phyloP scores from a whole-genome alignment of 2,888 invertebrate species.

The Autographa gamma region DNA sequence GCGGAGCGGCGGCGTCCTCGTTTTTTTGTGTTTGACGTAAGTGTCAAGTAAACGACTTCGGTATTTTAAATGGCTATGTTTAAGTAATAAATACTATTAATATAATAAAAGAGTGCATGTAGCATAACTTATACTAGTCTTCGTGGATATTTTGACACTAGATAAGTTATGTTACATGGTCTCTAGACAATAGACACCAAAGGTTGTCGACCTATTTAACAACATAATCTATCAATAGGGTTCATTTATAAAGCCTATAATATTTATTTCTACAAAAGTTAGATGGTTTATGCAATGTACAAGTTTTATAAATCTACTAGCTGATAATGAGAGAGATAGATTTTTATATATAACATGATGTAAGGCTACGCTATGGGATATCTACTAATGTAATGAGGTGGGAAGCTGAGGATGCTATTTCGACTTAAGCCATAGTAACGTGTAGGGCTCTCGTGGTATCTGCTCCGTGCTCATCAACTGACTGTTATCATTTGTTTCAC shows the following conservation, averaged over 20 bases:
- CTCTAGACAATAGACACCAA: background rate
- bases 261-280: conserved; percentile 10
- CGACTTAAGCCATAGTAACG: background rate
- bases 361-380: conserved; percentile 9
- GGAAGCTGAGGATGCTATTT: conserved; percentile 5
- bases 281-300: conserved; percentile 8
- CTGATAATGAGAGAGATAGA: conserved; percentile 22
- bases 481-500: conserved; percentile 7
- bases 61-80: background rate
- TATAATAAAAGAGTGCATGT: background rate
- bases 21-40: background rate
- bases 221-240: background rate
- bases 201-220: background rate
- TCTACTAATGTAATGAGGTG: background rate
- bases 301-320: conserved; percentile 1
- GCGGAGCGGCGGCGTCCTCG: background rate
- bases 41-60: background rate
- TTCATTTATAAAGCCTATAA: background rate
- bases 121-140: background rate
- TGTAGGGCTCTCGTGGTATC: background rate
- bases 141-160: background rate
- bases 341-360: conserved; percentile 5
- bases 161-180: background rate
- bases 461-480: background rate
- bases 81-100: background rate